Evolutionary conservation across 2,888 invertebrate species (phyloP).

Genomic region (Thecocarcelia acutangulata): DNA sequence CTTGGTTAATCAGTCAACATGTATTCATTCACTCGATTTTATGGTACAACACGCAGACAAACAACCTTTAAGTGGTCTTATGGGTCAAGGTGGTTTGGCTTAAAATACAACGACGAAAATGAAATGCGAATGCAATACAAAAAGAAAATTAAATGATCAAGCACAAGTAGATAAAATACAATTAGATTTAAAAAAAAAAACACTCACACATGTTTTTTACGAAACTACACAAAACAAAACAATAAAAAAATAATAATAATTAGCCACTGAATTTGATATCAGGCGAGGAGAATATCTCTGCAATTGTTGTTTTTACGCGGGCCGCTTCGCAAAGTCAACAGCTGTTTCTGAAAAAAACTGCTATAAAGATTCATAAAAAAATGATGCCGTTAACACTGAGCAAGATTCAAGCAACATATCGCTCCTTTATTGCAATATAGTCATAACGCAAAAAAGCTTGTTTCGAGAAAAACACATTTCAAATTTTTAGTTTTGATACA

Average conservation of each 20-base stretch:
- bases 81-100: conserved; percentile 69
- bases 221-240: conserved; percentile 1
- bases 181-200: conserved; percentile 6
- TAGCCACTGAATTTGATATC: conserved; percentile 24
- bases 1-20: conserved; percentile 41
- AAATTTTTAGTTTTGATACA: no score
- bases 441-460: no score
- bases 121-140: conserved; percentile 42
- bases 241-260: background rate
- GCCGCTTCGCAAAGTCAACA: background rate
- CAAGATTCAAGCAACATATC: no score
- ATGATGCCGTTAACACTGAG: no score
- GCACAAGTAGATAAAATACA: conserved; percentile 9
- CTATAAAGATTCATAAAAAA: no score
- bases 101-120: conserved; percentile 43
- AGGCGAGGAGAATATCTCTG: conserved; percentile 6
- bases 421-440: no score
- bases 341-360: no score
- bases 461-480: no score
- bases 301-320: conserved; percentile 9
- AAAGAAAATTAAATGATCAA: conserved; percentile 6
- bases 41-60: conserved; percentile 48
- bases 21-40: conserved; percentile 19
- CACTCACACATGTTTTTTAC: conserved; percentile 9
- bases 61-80: conserved; percentile 62